phyloP scores from a whole-genome alignment of 2,797 vertebrate genomes.

The Pseudochirops cupreus region DNA sequence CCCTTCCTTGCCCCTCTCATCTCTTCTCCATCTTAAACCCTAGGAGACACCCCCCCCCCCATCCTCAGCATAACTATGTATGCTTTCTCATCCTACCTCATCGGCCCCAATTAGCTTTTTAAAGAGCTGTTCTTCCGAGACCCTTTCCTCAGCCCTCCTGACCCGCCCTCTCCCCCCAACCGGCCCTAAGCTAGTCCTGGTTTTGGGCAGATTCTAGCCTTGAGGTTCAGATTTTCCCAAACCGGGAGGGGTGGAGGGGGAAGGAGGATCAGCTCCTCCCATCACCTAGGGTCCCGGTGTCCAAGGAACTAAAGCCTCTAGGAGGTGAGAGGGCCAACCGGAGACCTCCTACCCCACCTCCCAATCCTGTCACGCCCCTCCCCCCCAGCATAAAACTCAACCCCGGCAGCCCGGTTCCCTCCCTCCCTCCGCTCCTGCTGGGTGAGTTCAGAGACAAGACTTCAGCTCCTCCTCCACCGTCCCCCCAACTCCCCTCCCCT shows the following conservation, averaged over 20 bases:
- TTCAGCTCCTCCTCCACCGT: conserved; percentile 38
- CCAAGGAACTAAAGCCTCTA: background rate
- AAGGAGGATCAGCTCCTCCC: background rate
- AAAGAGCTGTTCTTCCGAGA: background rate
- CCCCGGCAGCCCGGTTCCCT: background rate
- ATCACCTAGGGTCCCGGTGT: conserved; percentile 23
- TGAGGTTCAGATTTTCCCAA: conserved; percentile 76
- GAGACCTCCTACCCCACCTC: conserved; percentile 37
- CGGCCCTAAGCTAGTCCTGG: conserved; percentile 61
- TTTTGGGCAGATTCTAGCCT: conserved; percentile 69
- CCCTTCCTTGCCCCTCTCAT: background rate
- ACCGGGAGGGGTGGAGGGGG: background rate
- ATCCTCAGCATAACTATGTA: background rate
- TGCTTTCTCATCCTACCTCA: background rate
- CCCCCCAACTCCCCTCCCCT: background rate
- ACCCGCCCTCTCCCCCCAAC: background rate
- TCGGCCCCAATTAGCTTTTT: conserved; percentile 7
- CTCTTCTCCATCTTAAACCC: background rate
- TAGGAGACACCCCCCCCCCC: background rate
- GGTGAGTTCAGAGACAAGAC: conserved; percentile 49
- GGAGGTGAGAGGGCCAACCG: background rate
- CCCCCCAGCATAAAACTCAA: conserved; percentile 65
- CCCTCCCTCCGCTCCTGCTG: conserved; percentile 33
- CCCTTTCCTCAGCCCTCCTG: background rate
- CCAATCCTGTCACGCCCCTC: conserved; percentile 55